A percentile compares a stretch with the other conserved stretches of the same genome.
Conservation (phyloP, 35 echinoderm and acorn worm species). For the Patiria miniata region DNA sequence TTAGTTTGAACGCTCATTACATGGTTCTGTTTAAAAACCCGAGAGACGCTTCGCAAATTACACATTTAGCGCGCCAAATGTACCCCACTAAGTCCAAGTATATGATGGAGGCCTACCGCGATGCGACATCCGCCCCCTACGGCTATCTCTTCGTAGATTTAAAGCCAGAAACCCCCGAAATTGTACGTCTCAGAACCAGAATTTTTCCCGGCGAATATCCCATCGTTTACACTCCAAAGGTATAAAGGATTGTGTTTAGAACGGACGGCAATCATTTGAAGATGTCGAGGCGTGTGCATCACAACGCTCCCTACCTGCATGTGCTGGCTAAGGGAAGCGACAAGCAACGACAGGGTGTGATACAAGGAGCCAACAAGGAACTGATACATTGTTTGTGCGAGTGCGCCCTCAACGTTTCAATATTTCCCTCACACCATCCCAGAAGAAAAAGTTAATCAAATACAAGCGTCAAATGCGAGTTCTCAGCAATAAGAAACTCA, state of each 20-base stretch:
- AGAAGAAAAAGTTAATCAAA: conserved; percentile 50
- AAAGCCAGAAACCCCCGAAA: too few species aligned
- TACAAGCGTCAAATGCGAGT: conserved; percentile 61
- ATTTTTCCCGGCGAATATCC: too few species aligned
- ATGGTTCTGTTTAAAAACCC: too few species aligned
- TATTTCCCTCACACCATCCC: conserved; percentile 21
- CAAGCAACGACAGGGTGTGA: conserved; percentile 56
- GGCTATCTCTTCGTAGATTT: too few species aligned
- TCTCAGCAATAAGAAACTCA: conserved; percentile 42
- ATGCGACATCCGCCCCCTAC: too few species aligned
- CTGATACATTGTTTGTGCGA: conserved; percentile 59
- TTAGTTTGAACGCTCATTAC: too few species aligned
- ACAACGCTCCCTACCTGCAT: conserved; percentile 49
- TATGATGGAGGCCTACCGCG: too few species aligned
- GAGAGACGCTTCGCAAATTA: too few species aligned
- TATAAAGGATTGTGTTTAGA: conserved; percentile 19
- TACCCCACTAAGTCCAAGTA: too few species aligned
- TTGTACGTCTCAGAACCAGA: too few species aligned
- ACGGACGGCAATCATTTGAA: neutral
- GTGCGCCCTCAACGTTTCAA: conserved; percentile 61
- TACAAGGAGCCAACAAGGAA: conserved; percentile 53
- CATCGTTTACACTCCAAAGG: too few species aligned
- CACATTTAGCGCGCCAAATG: too few species aligned
- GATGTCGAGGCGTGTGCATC: conserved; percentile 48
- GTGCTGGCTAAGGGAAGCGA: conserved; percentile 55